These are phyloP conservation scores for Tetheella fluctuosa DNA, from an alignment of 2,888 invertebrate species.

Conservation along the genomic window DNA sequence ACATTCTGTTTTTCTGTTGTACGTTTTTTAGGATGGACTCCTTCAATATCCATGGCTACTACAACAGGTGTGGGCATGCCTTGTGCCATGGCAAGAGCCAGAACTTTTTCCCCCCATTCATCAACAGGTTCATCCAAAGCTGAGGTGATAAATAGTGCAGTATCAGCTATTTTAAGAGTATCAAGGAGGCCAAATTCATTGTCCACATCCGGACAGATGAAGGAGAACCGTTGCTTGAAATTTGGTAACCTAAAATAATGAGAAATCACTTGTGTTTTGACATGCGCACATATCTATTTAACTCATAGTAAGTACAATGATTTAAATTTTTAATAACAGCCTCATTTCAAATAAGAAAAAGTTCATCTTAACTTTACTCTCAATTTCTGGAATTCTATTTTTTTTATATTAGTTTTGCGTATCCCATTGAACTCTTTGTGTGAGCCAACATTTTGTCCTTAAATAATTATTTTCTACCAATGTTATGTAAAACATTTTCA, in stretches of 20 bases:
- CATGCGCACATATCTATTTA: too few species aligned
- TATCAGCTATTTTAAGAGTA: slow-evolving; percentile 94
- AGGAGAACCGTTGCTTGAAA: slow-evolving; percentile 95
- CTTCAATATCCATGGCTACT: slow-evolving; percentile 89
- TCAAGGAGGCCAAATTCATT: slow-evolving; percentile 91
- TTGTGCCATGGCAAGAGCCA: slow-evolving; percentile 92
- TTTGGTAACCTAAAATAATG: slow-evolving; percentile 88
- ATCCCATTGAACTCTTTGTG: too few species aligned
- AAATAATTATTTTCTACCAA: too few species aligned
- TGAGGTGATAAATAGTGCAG: slow-evolving; percentile 91
- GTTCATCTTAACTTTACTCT: too few species aligned
- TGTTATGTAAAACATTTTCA: too few species aligned
- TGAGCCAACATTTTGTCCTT: too few species aligned
- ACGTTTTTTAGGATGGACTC: slow-evolving; percentile 89
- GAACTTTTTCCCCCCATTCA: slow-evolving; percentile 90
- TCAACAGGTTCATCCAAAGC: slow-evolving; percentile 90
- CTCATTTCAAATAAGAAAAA: too few species aligned
- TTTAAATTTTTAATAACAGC: too few species aligned
- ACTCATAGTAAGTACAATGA: too few species aligned
- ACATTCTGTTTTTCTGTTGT: slow-evolving; percentile 87
- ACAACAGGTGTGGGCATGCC: slow-evolving; percentile 91
- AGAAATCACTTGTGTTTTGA: not conserved
- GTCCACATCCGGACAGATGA: slow-evolving; percentile 89
- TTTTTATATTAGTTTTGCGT: too few species aligned
- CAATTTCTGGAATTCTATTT: too few species aligned